phyloP scores from a whole-genome alignment of 2,113 vertebrate species.

The Microcebus griseorufus region DNA sequence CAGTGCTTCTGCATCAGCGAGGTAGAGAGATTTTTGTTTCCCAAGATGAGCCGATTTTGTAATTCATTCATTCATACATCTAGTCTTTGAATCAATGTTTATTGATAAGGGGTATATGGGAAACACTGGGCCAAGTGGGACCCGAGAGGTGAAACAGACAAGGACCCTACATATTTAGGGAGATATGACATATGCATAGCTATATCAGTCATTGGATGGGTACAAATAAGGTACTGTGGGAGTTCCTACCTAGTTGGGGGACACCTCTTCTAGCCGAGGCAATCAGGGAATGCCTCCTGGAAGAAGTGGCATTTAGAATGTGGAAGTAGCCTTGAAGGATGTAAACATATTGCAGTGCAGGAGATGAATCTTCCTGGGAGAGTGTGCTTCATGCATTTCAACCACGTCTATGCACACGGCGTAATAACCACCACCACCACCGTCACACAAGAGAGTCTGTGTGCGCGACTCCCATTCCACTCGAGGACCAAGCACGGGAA shows the following conservation, averaged over 20 bases:
- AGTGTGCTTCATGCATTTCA: neutral
- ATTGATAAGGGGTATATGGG: neutral
- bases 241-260: neutral
- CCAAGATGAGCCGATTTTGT: neutral
- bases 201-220: neutral
- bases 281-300: neutral
- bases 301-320: constrained; percentile 7
- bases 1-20: neutral
- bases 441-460: neutral
- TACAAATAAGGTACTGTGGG: neutral
- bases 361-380: neutral
- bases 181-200: neutral
- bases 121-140: neutral
- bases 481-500: neutral
- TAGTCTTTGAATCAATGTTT: neutral
- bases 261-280: neutral
- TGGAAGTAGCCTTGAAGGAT: neutral
- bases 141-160: neutral
- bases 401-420: neutral
- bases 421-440: neutral
- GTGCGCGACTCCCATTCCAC: neutral
- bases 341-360: neutral
- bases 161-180: neutral
- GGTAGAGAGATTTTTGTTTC: neutral
- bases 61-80: neutral